Evolutionary conservation across 2,888 invertebrate genomes (phyloP).

Genomic region (Epinotia ramella): DNA sequence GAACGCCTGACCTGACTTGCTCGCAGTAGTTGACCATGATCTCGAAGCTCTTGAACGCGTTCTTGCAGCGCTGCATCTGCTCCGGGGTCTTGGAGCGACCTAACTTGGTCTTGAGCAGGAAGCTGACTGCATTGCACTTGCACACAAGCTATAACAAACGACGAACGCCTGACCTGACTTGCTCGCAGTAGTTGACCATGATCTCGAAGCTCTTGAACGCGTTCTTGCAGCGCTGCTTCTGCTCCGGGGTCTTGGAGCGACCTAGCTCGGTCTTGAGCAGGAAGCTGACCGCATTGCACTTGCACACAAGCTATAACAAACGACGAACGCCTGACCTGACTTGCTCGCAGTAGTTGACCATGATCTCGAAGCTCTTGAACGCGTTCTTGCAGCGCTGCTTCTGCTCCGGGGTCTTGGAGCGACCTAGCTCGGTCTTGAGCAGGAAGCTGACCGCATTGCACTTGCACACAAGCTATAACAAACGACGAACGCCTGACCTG

Average conservation of each 20-base stretch:
- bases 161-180: constrained; percentile 84
- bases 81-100: constrained; percentile 85
- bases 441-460: too few relatives aligned
- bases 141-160: neutral
- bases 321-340: too few relatives aligned
- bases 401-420: too few relatives aligned
- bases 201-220: constrained; percentile 73
- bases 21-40: constrained; percentile 95
- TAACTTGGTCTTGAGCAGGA: constrained; percentile 90
- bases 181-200: constrained; percentile 94
- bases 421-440: too few relatives aligned
- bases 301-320: too few relatives aligned
- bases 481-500: constrained; percentile 81
- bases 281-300: too few relatives aligned
- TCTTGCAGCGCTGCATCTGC: constrained; percentile 85
- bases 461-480: too few relatives aligned
- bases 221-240: constrained; percentile 46
- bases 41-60: constrained; percentile 91
- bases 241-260: too few relatives aligned
- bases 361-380: too few relatives aligned
- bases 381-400: too few relatives aligned
- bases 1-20: constrained; percentile 86
- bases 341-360: too few relatives aligned
- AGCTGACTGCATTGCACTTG: constrained; percentile 92
- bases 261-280: too few relatives aligned